phyloP scores from a whole-genome alignment of 1,140 invertebrate genomes.

The silkworm (Bombyx mori) region DNA sequence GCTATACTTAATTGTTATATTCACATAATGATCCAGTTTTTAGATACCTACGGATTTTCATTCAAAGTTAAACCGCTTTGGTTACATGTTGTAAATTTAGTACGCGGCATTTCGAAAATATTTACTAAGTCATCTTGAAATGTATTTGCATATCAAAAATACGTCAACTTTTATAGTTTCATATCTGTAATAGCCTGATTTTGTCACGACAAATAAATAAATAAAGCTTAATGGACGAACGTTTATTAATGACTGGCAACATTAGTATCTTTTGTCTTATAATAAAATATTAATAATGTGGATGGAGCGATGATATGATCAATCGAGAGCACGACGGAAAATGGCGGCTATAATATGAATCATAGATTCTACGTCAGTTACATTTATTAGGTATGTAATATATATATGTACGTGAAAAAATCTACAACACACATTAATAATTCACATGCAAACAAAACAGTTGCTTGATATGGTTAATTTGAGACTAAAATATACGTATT shows the following conservation, averaged over 20 bases:
- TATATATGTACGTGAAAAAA: background rate
- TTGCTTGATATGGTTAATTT: slow-evolving; percentile 35
- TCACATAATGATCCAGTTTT: too few relatives aligned
- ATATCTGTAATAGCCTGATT: background rate
- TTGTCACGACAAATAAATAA: slow-evolving; percentile 17
- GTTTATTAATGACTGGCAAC: slow-evolving; percentile 9
- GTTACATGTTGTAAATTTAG: too few relatives aligned
- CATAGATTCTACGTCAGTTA: background rate
- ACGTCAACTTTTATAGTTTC: too few relatives aligned
- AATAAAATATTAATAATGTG: slow-evolving; percentile 6
- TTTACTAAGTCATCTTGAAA: too few relatives aligned
- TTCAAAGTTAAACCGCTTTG: too few relatives aligned
- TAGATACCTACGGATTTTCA: too few relatives aligned
- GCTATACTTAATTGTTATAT: too few relatives aligned
- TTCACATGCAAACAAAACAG: slow-evolving; percentile 21
- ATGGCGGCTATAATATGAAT: background rate
- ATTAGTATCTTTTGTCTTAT: too few relatives aligned
- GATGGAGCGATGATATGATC: slow-evolving; percentile 63
- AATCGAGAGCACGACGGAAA: slow-evolving; percentile 11
- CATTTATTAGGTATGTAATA: too few relatives aligned
- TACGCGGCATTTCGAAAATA: too few relatives aligned
- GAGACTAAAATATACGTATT: slow-evolving; percentile 18
- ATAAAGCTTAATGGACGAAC: slow-evolving; percentile 15
- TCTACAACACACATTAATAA: slow-evolving; percentile 10
- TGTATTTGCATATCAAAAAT: too few relatives aligned